Conservation (phyloP, 2,113 vertebrate species). For the Podilymbus podiceps region DNA sequence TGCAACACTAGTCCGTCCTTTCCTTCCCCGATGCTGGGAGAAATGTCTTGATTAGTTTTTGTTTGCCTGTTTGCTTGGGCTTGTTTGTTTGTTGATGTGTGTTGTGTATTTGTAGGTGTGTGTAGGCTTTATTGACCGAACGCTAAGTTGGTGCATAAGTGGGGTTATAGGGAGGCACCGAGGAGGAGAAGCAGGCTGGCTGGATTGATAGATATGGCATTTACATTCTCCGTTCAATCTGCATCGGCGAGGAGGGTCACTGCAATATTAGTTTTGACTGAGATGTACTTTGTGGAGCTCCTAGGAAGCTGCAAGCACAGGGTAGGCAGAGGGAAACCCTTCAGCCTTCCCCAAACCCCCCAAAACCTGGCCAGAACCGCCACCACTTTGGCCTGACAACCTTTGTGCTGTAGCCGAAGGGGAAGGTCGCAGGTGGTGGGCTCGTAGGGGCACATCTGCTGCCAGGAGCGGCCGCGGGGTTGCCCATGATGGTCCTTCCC, state of each 20-base stretch:
- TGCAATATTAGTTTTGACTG: neutral
- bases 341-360: neutral
- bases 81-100: neutral
- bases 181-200: neutral
- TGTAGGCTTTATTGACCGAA: neutral
- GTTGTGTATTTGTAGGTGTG: neutral
- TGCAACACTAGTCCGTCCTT: neutral
- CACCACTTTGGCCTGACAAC: neutral
- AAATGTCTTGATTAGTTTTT: neutral
- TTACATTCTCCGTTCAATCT: neutral
- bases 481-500: fast-evolving
- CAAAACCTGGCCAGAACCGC: neutral
- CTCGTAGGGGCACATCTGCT: fast-evolving
- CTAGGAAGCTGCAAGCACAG: neutral
- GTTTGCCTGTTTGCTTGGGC: neutral
- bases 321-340: neutral
- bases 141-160: neutral
- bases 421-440: neutral
- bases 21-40: fast-evolving
- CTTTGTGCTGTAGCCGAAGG: neutral
- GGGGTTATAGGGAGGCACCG: neutral
- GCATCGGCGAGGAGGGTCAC: neutral
- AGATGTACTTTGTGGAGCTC: neutral
- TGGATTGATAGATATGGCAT: neutral
- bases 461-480: neutral